Evolutionary conservation across 1,140 invertebrate genomes (phyloP), one percentile per base, ranked within the genome.

Genomic region (Dinoponera quadriceps): DNA sequence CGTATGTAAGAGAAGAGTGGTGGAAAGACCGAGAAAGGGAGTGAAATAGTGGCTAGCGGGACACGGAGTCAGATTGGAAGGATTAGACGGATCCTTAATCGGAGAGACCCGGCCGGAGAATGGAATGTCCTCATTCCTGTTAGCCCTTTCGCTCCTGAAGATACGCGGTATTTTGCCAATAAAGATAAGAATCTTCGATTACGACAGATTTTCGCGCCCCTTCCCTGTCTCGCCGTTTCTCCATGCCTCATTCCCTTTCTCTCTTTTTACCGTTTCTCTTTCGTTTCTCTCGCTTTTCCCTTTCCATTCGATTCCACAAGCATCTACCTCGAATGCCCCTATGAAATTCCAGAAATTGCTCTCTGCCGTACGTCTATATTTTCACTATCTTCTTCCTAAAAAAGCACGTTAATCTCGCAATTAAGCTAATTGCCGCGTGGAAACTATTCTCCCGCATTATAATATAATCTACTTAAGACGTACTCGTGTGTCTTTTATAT

Each of bases 151-250:
- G 77, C 88, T 84, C 69, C 81, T 65, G 73, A 91, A 89, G 85
- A 85, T 91, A 89, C 88, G 81, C 72, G 88, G 89, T 89, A 92
- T 91, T 87, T 89, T 73, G 78, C 83, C 90, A 91, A 91, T 92
- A 92, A 91, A 92, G 90, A 91, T 92, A 91, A 91, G 85, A 90
- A 91, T 85, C 88, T 87, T 91, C 88, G 86, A 91, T 84, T 81
- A 72, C 73, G 54, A 65, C 68, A 77, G 73, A 51, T 88, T 85
- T 77, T 87, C 72, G 18, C 54, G 44, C 25, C 38, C 63, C 38
- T 69, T 69, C 59, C 66, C 49, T 48, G 55, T 65, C 20, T 11
- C 59, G 29, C 20, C 20, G 13, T 33, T 33, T 13, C 38, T 33
- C 48, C n/a, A 11, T 44, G 33, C 3, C 33, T 25, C 13, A 22